Percentiles rank a stretch among this genome's conserved stretches.
These are phyloP conservation scores for Listronotus oregonensis DNA, from an alignment of 1,140 invertebrate genomes.

Conservation along the genomic window DNA sequence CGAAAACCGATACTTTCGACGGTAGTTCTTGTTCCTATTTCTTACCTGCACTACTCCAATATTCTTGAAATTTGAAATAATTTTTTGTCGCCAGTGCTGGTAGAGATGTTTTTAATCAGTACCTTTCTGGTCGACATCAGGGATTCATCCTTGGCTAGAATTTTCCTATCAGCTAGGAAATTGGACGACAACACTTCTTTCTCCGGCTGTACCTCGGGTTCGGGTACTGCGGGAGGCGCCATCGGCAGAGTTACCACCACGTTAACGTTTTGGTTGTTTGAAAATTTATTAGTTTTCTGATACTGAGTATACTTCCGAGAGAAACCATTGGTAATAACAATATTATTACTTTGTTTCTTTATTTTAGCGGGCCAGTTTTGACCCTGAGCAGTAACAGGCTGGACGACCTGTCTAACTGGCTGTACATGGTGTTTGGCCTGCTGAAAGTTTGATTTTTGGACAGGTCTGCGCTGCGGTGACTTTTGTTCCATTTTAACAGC, in stretches of 20 bases:
- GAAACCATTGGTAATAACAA: conserved; percentile 4
- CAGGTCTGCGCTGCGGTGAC: too few species aligned
- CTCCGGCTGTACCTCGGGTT: conserved; percentile 6
- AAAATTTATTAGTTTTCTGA: not conserved
- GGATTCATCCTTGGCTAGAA: conserved; percentile 55
- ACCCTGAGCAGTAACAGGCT: too few species aligned
- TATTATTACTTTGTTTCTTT: conserved; percentile 1
- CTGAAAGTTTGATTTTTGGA: too few species aligned
- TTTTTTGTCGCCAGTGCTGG: conserved; percentile 60
- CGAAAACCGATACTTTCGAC: conserved; percentile 5
- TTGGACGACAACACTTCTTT: conserved; percentile 37
- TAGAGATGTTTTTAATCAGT: conserved; percentile 61
- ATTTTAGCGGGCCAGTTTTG: not conserved
- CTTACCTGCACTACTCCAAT: conserved; percentile 64
- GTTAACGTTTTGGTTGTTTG: too few species aligned
- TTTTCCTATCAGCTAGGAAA: conserved; percentile 54
- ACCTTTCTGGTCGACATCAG: conserved; percentile 58
- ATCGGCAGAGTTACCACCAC: not conserved
- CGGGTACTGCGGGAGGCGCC: not conserved
- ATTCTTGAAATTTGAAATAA: conserved; percentile 61
- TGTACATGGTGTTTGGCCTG: too few species aligned
- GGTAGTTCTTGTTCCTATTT: conserved; percentile 1
- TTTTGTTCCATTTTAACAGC: too few species aligned
- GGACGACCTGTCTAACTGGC: too few species aligned
- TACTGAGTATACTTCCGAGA: not conserved